phyloP scores from a whole-genome alignment of 2,113 vertebrate species.

The Lutjanus erythropterus region DNA sequence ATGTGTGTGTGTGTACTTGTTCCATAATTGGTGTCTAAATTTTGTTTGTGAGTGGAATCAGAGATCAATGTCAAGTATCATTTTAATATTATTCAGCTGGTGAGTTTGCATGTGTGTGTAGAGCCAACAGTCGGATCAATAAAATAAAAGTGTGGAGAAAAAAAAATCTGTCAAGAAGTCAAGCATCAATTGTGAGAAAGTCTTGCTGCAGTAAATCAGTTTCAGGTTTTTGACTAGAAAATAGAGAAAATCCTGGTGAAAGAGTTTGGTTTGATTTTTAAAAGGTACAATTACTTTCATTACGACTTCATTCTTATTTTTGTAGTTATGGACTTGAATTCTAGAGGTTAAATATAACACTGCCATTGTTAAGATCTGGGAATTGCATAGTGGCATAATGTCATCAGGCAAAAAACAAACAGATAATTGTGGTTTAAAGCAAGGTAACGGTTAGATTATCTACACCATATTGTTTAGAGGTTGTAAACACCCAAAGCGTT shows the following conservation, averaged over 20 bases:
- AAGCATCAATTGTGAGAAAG: neutral
- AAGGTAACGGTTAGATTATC: neutral
- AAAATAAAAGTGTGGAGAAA: too few species aligned
- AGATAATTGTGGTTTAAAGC: too few species aligned
- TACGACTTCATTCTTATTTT: neutral
- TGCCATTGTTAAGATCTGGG: neutral
- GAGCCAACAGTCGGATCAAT: neutral
- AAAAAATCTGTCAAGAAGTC: constrained; percentile 11
- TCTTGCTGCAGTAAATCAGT: neutral
- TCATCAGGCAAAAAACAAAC: neutral
- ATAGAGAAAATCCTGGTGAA: neutral
- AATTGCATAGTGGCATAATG: too few species aligned
- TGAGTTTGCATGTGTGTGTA: neutral
- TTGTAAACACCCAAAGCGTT: neutral
- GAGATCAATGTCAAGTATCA: constrained; percentile 33
- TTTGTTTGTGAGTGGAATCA: constrained; percentile 1
- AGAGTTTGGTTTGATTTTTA: neutral
- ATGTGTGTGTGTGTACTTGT: neutral
- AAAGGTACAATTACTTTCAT: neutral
- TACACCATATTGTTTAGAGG: neutral
- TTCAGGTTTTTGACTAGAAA: neutral
- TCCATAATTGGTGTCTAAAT: neutral
- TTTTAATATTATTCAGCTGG: constrained; percentile 26
- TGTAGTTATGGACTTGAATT: neutral
- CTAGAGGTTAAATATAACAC: neutral